Evolutionary conservation across 2,888 invertebrate genomes (phyloP).

Genomic region (Diarsia brunnea): DNA sequence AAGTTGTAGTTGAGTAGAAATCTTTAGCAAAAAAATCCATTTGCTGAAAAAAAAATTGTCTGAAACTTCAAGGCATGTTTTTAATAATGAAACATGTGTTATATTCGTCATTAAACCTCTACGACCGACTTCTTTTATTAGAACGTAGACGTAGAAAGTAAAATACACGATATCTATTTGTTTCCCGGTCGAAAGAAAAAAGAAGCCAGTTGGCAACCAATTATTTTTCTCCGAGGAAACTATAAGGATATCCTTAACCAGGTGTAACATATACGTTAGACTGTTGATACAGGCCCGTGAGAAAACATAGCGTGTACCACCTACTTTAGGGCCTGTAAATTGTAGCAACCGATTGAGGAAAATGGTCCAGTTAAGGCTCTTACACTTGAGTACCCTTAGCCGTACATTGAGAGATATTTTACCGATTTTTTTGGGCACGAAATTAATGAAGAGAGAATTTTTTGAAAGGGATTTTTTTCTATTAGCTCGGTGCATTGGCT

Average conservation of each 20-base stretch:
- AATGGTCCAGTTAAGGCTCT: constrained; percentile 25
- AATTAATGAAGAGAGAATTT: constrained; percentile 17
- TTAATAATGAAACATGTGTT: no score
- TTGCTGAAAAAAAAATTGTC: no score
- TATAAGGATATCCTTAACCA: constrained; percentile 17
- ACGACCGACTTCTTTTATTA: no score
- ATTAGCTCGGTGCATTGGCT: neutral
- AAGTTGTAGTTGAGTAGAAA: neutral
- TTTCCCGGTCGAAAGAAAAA: neutral
- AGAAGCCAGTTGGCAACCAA: neutral
- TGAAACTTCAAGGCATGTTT: no score
- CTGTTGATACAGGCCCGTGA: constrained; percentile 30
- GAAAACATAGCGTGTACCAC: constrained; percentile 45
- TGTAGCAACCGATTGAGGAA: constrained; percentile 43
- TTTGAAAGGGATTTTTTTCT: constrained; percentile 5
- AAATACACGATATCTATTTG: neutral
- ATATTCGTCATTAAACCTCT: no score
- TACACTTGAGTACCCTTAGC: constrained; percentile 18
- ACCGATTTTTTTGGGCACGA: constrained; percentile 20
- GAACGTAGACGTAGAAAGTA: neutral
- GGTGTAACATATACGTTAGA: constrained; percentile 21
- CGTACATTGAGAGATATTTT: constrained; percentile 21
- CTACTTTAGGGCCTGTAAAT: constrained; percentile 33
- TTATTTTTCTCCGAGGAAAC: constrained; percentile 1
- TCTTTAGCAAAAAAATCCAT: no score